phyloP scores from a whole-genome alignment of 1,140 invertebrate species.

The Atopsyche davidsoni region DNA sequence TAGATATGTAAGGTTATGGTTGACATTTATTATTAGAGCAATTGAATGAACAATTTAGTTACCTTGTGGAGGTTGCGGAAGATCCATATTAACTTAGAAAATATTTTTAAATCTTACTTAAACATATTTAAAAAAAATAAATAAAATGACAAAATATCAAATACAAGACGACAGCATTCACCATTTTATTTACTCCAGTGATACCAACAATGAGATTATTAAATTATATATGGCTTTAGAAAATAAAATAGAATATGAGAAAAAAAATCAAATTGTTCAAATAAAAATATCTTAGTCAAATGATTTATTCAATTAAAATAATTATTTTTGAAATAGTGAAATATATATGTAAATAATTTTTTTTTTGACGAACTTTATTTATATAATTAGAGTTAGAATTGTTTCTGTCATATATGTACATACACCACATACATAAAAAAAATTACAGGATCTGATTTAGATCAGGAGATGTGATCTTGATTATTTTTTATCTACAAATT shows the following conservation, averaged over 20 bases:
- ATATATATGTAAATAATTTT: neutral
- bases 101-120: neutral
- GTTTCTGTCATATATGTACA: too few relatives aligned
- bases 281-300: neutral
- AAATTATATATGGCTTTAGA: neutral
- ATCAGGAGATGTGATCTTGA: too few relatives aligned
- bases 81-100: slow-evolving; percentile 34
- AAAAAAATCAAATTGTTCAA: neutral
- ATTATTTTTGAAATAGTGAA: too few relatives aligned
- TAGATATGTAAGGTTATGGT: slow-evolving; percentile 5
- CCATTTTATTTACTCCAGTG: neutral
- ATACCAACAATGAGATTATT: neutral
- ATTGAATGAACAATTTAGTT: slow-evolving; percentile 13
- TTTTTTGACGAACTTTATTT: neutral
- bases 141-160: neutral
- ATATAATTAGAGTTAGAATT: neutral
- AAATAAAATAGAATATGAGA: neutral
- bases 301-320: too few relatives aligned
- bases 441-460: too few relatives aligned
- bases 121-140: neutral
- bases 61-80: slow-evolving; percentile 45
- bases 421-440: too few relatives aligned
- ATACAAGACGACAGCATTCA: neutral
- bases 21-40: slow-evolving; percentile 18
- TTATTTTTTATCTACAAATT: too few relatives aligned